A percentile compares a stretch with the other conserved stretches of the same genome.
These are phyloP conservation scores for Blastobasis lacticolella DNA, from an alignment of 2,888 invertebrate genomes.

Conservation along the genomic window DNA sequence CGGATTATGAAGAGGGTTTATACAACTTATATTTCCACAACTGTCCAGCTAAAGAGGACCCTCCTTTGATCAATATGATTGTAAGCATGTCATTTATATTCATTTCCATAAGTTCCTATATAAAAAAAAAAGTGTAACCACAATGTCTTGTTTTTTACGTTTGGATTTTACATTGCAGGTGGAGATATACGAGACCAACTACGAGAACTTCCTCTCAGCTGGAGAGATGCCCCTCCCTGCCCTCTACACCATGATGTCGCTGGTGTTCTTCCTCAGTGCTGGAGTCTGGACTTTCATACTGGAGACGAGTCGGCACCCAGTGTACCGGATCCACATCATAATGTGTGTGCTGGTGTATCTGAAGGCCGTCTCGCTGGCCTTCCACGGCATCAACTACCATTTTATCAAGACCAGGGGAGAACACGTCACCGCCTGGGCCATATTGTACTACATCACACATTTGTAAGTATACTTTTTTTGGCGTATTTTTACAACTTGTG, in stretches of 20 bases:
- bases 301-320: conserved; percentile 85
- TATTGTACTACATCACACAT: conserved; percentile 98
- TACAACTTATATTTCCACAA: conserved; percentile 97
- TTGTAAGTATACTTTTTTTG: conserved; percentile 76
- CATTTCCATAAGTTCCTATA: no score
- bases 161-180: conserved; percentile 70
- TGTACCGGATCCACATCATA: conserved; percentile 96
- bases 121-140: no score
- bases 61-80: conserved; percentile 78
- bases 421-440: conserved; percentile 98
- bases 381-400: conserved; percentile 96
- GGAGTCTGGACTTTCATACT: conserved; percentile 94
- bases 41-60: conserved; percentile 79
- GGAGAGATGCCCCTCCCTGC: conserved; percentile 97
- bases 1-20: conserved; percentile 88
- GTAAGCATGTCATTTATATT: conserved; percentile 57
- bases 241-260: conserved; percentile 92
- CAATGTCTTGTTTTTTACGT: no score
- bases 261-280: conserved; percentile 91
- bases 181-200: conserved; percentile 90
- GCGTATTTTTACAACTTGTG: neutral
- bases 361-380: conserved; percentile 92
- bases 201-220: conserved; percentile 91
- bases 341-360: conserved; percentile 96
- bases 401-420: conserved; percentile 94